Evolutionary conservation across 2,888 invertebrate genomes (phyloP).

Genomic region (Thera britannica): DNA sequence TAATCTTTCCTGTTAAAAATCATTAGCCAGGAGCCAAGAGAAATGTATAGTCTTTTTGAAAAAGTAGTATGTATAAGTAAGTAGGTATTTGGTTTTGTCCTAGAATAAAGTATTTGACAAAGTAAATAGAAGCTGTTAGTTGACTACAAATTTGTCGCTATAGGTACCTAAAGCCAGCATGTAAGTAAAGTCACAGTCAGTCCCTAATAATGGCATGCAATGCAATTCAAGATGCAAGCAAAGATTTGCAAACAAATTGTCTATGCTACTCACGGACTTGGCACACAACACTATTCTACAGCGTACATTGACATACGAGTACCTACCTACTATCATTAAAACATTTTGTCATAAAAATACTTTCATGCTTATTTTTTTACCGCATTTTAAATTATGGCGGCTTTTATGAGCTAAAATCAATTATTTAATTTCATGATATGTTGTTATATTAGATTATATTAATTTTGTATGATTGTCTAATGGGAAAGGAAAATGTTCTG

Average conservation of each 20-base stretch:
- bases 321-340: not conserved
- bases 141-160: too few species aligned
- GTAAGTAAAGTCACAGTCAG: not conserved
- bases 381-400: not conserved
- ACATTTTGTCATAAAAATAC: not conserved
- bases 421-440: too few species aligned
- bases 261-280: conserved; percentile 48
- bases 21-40: not conserved
- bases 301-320: conserved; percentile 32
- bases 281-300: conserved; percentile 40
- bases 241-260: conserved; percentile 34
- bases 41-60: not conserved
- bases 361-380: not conserved
- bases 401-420: not conserved
- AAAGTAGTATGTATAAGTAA: too few species aligned
- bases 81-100: too few species aligned
- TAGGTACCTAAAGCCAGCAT: too few species aligned
- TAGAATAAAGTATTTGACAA: not conserved
- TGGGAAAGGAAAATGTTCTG: conserved; percentile 19
- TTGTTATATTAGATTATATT: not conserved
- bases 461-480: not conserved
- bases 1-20: not conserved
- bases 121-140: not conserved
- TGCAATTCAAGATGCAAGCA: conserved; percentile 21
- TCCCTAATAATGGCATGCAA: conserved; percentile 18